Evolutionary conservation across 2,888 invertebrate genomes (phyloP).

Genomic region (Limulus polyphemus): DNA sequence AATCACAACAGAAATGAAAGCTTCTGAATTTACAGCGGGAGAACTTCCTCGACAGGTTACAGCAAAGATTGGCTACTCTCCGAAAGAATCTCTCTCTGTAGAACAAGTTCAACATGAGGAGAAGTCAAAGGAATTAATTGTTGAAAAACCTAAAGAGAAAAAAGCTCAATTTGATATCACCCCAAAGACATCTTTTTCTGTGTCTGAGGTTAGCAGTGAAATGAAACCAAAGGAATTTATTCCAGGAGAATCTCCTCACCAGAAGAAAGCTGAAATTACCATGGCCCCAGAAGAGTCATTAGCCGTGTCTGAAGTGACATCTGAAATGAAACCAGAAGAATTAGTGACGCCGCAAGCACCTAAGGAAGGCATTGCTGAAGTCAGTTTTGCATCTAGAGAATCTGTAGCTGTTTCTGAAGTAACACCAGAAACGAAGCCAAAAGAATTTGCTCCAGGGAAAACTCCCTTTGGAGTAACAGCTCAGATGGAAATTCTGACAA

Average conservation of each 20-base stretch:
- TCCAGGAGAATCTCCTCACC: constrained; percentile 12
- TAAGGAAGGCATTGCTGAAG: constrained; percentile 7
- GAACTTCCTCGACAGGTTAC: constrained; percentile 15
- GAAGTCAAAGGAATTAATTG: constrained; percentile 9
- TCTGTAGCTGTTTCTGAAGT: constrained; percentile 18
- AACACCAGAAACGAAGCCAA: constrained; percentile 12
- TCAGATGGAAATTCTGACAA: constrained; percentile 2
- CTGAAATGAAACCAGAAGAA: constrained; percentile 18
- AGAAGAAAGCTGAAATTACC: constrained; percentile 10
- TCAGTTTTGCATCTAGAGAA: constrained; percentile 17
- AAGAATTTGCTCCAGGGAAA: constrained; percentile 16
- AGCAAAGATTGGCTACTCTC: constrained; percentile 10
- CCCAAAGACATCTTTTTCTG: constrained; percentile 22
- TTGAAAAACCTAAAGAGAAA: constrained; percentile 12
- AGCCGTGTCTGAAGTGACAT: constrained; percentile 19
- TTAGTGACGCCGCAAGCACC: constrained; percentile 5
- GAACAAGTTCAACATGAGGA: constrained; percentile 8
- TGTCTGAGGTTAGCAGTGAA: constrained; percentile 23
- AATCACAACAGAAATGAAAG: constrained; percentile 11
- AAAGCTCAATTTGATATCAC: constrained; percentile 16
- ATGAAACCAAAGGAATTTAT: constrained; percentile 20
- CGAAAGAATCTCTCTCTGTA: constrained; percentile 6
- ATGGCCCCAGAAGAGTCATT: constrained; percentile 19
- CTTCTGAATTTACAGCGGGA: constrained; percentile 10
- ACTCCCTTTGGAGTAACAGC: constrained; percentile 6